phyloP scores from a whole-genome alignment of 2,113 vertebrate genomes.

The Psophia crepitans region DNA sequence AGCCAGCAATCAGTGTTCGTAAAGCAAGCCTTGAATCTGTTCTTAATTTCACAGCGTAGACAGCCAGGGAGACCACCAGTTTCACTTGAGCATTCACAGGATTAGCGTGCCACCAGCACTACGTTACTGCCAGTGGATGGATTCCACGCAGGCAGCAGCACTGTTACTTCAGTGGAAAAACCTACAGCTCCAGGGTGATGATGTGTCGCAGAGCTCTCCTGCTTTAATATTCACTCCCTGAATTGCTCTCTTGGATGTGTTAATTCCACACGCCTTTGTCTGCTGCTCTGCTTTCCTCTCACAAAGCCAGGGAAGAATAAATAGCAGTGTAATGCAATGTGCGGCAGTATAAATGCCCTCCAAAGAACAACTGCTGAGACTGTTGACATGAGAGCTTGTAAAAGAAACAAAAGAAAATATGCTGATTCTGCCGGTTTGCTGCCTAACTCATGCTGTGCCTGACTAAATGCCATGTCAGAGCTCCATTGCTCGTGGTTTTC shows the following conservation, averaged over 20 bases:
- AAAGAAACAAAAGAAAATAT: slow-evolving; percentile 48
- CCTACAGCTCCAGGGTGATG: slow-evolving; percentile 5
- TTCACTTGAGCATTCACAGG: not conserved
- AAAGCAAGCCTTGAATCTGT: not conserved
- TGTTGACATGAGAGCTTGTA: slow-evolving; percentile 38
- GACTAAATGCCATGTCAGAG: slow-evolving; percentile 43
- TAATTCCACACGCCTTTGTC: slow-evolving; percentile 49
- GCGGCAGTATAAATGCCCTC: slow-evolving; percentile 37
- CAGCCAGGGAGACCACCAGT: not conserved
- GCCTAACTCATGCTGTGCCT: not conserved
- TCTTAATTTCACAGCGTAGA: not conserved
- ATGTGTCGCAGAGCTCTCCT: not conserved
- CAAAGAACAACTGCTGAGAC: slow-evolving; percentile 55
- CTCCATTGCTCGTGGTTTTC: not conserved
- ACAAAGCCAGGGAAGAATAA: slow-evolving; percentile 34
- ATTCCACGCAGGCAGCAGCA: not conserved
- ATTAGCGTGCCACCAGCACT: not conserved
- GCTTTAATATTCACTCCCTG: slow-evolving; percentile 37
- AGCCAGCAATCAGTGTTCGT: rapidly evolving
- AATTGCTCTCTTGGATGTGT: slow-evolving; percentile 51
- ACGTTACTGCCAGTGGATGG: not conserved
- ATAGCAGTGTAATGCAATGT: slow-evolving; percentile 17
- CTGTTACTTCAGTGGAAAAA: not conserved
- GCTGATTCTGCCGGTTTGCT: slow-evolving; percentile 52
- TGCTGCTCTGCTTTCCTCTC: slow-evolving; percentile 20